Percentiles rank a stretch among this genome's conserved stretches.
phyloP scores from a whole-genome alignment of 35 echinoderm and acorn worm genomes.

The Eucidaris tribuloides region DNA sequence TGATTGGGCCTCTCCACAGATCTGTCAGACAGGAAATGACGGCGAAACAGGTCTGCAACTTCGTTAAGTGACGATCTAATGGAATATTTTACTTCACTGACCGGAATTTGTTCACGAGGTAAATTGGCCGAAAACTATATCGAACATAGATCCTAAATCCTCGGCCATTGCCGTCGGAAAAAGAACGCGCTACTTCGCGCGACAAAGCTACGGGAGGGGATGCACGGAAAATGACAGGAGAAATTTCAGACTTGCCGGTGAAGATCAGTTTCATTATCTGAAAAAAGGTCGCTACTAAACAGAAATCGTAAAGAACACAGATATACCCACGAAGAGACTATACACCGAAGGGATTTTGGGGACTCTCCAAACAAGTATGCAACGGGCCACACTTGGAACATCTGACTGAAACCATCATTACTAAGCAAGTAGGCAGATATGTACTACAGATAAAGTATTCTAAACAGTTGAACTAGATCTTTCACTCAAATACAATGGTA shows the following conservation, averaged over 20 bases:
- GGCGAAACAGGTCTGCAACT: too few relatives aligned
- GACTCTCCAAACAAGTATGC: background rate
- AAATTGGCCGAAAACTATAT: conserved; percentile 10
- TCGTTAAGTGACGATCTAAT: too few relatives aligned
- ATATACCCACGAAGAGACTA: conserved; percentile 3
- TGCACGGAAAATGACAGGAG: background rate
- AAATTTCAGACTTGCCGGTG: background rate
- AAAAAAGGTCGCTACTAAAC: background rate
- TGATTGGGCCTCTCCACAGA: too few relatives aligned
- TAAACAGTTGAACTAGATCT: background rate
- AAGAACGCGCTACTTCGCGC: background rate
- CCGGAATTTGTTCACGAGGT: too few relatives aligned
- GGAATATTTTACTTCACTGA: too few relatives aligned
- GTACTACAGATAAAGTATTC: conserved; percentile 7
- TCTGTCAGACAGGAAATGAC: too few relatives aligned
- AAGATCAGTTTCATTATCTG: conserved; percentile 19
- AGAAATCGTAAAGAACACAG: background rate
- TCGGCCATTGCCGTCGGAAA: background rate
- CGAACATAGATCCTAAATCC: background rate
- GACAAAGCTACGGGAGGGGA: background rate
- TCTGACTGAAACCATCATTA: background rate
- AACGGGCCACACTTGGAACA: background rate
- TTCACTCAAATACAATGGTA: conserved; percentile 9
- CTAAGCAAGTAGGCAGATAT: background rate
- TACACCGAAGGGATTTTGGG: conserved; percentile 15